Percentiles rank a stretch among this genome's conserved stretches.
These are phyloP conservation scores for Copsychus sechellarum DNA, from an alignment of 2,113 vertebrate genomes.

Conservation along the genomic window DNA sequence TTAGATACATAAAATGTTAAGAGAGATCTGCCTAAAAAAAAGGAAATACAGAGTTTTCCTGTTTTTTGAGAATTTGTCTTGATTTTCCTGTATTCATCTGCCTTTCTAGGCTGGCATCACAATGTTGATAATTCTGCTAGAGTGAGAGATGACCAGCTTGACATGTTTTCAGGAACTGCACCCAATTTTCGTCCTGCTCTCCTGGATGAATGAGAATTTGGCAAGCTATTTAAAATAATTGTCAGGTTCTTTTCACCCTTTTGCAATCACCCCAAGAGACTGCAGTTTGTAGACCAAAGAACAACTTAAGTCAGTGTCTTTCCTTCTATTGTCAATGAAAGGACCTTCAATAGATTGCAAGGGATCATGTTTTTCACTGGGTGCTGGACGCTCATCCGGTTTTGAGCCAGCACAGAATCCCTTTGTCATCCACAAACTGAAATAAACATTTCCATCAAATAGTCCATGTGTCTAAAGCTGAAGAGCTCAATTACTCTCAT, in stretches of 20 bases:
- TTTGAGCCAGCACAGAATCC: background rate
- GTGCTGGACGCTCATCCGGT: fast-evolving
- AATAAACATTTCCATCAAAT: background rate
- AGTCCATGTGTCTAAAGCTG: background rate
- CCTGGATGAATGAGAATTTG: background rate
- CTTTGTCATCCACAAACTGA: background rate
- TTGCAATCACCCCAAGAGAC: background rate
- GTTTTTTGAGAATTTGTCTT: background rate
- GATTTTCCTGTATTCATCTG: background rate
- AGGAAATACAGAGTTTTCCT: background rate
- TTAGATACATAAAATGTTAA: background rate
- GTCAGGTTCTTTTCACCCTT: background rate
- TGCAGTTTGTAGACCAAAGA: background rate
- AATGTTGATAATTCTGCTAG: background rate
- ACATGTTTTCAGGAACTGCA: background rate
- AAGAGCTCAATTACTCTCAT: background rate
- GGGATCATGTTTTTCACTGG: background rate
- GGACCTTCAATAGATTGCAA: background rate
- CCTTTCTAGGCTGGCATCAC: background rate
- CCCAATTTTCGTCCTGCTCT: background rate
- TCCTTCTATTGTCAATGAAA: background rate
- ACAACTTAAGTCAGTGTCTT: background rate
- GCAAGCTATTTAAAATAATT: background rate
- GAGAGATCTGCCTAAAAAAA: background rate
- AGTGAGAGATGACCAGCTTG: background rate